phyloP scores from a whole-genome alignment of 2,113 vertebrate genomes.

The Podarcis cretensis region DNA sequence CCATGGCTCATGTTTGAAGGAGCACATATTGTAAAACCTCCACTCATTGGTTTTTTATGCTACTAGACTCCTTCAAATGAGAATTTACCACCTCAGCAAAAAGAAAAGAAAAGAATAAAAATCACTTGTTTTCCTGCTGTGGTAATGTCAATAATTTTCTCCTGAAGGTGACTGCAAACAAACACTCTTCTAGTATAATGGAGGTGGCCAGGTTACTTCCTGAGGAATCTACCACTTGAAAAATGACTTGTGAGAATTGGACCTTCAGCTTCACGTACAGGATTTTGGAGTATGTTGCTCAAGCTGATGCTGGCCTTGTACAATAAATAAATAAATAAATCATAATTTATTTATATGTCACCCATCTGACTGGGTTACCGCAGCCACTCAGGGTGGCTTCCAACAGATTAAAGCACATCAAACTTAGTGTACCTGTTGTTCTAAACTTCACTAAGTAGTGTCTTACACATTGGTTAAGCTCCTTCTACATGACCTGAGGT shows the following conservation, averaged over 20 bases:
- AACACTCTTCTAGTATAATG: not conserved
- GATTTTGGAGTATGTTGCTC: not conserved
- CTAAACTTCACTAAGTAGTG: not conserved
- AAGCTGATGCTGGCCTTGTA: not conserved
- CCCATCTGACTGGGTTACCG: no score
- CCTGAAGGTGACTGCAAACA: not conserved
- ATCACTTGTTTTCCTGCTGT: not conserved
- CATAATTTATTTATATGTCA: no score
- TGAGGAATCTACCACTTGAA: conserved; percentile 2
- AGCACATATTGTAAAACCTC: not conserved
- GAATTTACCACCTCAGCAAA: not conserved
- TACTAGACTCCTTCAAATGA: not conserved
- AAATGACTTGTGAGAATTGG: not conserved
- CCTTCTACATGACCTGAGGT: not conserved
- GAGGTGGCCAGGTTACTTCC: not conserved
- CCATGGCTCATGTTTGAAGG: not conserved
- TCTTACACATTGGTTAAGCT: not conserved
- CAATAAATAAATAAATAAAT: no score
- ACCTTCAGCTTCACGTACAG: not conserved
- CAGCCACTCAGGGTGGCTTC: no score
- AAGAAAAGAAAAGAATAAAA: not conserved
- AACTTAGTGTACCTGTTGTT: not conserved
- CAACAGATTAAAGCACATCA: no score
- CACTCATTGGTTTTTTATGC: no score
- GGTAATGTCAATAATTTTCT: not conserved